Base-by-base conservation (phyloP, 2,113 vertebrate species). In the Microtus oregoni region DNA sequence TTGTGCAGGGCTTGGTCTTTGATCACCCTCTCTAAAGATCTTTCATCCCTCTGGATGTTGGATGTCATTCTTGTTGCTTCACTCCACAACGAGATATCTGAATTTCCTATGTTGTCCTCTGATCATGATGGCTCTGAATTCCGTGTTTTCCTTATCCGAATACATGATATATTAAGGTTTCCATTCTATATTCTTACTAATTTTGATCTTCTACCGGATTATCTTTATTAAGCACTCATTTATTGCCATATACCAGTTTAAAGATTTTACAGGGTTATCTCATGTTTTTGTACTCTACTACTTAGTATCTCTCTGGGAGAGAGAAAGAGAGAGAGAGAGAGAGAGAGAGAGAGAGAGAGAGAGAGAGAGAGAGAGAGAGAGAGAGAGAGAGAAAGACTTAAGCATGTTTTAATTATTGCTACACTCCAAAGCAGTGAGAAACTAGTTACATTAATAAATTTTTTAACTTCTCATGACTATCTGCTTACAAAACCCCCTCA, bases 271-370 rank as follows among this genome's bases (percentile, higher is more conserved):
- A 47, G 35, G 68, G 55, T 86, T 92, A 72, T 26, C 4, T 91
- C 22, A 55, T 55, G 50, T 76, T 94, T 47, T 75, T 90, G 73
- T 86, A 17, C 55, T 97, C 72, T 89, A 58, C 35, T 35, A 94
- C 30, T 90, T 87, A 82, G 22, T 77, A 38, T 41, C 35, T 55
- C 30, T 68, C n/a, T 47, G 41, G 41, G n/a, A n/a, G n/a, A n/a
- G n/a, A n/a, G n/a, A n/a, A n/a, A n/a, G n/a, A n/a, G n/a, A n/a
- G n/a, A n/a, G n/a, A n/a, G n/a, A n/a, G n/a, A n/a, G n/a, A n/a
- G n/a, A n/a, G 41, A 41, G 41, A 41, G 41, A 41, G 3, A 41
- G 41, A 41, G 3, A 41, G 41, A 41, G 41, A 41, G 41, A 41
- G 41, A 41, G 41, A 41, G 41, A 41, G 41, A 41, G 41, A 41